A percentile compares a stretch with the other conserved stretches of the same genome.
phyloP scores from a whole-genome alignment of 1,140 invertebrate species.

The Scaptomyza hsui region DNA sequence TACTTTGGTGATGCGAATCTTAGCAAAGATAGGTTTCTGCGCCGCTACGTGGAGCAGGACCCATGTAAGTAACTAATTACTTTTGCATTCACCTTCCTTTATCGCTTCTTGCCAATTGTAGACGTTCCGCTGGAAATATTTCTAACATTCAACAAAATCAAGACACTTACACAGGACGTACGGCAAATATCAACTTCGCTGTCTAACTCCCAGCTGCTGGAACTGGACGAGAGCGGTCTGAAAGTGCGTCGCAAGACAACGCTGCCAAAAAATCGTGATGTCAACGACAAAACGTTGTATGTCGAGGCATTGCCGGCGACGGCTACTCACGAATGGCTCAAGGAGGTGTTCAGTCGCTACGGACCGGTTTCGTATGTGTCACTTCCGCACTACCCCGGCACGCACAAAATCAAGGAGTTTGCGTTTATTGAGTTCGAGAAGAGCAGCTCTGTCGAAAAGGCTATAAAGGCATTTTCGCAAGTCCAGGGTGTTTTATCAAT shows the following conservation, averaged over 20 bases:
- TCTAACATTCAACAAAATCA: conserved; percentile 93
- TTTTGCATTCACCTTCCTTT: neutral
- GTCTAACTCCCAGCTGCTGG: conserved; percentile 88
- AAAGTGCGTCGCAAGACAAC: conserved; percentile 70
- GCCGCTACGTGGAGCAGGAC: conserved; percentile 88
- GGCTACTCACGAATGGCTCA: conserved; percentile 91
- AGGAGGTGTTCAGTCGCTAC: conserved; percentile 91
- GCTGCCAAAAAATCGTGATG: conserved; percentile 66
- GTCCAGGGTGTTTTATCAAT: conserved; percentile 88
- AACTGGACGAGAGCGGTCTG: conserved; percentile 87
- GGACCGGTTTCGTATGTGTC: conserved; percentile 95
- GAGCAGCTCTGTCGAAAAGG: conserved; percentile 87
- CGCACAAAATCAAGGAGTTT: conserved; percentile 93
- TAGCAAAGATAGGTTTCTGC: conserved; percentile 92
- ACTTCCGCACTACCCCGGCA: conserved; percentile 91
- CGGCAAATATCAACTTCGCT: conserved; percentile 91
- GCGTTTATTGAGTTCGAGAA: conserved; percentile 95
- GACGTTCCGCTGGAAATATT: conserved; percentile 90
- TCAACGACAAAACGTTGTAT: conserved; percentile 93
- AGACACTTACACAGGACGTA: conserved; percentile 88
- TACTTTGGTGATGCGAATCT: conserved; percentile 96
- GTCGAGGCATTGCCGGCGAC: conserved; percentile 92
- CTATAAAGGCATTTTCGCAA: conserved; percentile 87
- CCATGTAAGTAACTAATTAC: conserved; percentile 86
- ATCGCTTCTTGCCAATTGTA: conserved; percentile 83